phyloP scores from a whole-genome alignment of 2,113 vertebrate species.

The Plotosus lineatus region DNA sequence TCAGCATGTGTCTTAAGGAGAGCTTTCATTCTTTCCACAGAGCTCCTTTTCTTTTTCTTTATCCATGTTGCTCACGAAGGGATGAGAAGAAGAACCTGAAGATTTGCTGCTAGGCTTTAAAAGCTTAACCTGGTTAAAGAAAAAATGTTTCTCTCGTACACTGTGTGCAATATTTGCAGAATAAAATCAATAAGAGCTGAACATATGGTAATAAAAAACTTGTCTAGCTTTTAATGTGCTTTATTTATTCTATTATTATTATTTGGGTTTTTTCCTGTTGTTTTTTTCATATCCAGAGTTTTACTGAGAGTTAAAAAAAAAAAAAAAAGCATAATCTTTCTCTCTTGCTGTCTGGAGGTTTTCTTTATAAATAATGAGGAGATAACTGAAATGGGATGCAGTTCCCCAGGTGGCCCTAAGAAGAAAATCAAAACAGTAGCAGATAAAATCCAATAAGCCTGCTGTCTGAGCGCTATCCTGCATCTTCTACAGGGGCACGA shows the following conservation, averaged over 20 bases:
- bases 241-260: too few relatives aligned
- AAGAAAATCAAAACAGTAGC: conserved; percentile 66
- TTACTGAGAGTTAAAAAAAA: not conserved
- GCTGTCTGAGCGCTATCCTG: conserved; percentile 52
- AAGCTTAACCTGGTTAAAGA: not conserved
- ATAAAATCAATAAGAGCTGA: not conserved
- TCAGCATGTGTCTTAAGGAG: not conserved
- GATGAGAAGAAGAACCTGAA: not conserved
- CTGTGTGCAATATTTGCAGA: not conserved
- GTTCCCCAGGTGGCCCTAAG: conserved; percentile 57
- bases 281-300: not conserved
- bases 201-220: not conserved
- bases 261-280: not conserved
- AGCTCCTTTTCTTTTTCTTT: not conserved
- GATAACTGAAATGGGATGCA: conserved; percentile 63
- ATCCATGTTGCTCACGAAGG: not conserved
- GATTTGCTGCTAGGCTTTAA: not conserved
- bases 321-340: not conserved
- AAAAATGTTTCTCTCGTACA: not conserved
- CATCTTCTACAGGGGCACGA: conserved; percentile 16
- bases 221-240: not conserved
- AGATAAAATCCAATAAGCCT: conserved; percentile 65
- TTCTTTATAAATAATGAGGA: conserved; percentile 70
- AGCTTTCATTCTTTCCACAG: not conserved
- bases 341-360: conserved; percentile 44